Percentiles rank a stretch among this genome's conserved stretches.
These are phyloP conservation scores for Lucifuga dentata DNA, from an alignment of 2,113 vertebrate genomes.

Conservation along the genomic window DNA sequence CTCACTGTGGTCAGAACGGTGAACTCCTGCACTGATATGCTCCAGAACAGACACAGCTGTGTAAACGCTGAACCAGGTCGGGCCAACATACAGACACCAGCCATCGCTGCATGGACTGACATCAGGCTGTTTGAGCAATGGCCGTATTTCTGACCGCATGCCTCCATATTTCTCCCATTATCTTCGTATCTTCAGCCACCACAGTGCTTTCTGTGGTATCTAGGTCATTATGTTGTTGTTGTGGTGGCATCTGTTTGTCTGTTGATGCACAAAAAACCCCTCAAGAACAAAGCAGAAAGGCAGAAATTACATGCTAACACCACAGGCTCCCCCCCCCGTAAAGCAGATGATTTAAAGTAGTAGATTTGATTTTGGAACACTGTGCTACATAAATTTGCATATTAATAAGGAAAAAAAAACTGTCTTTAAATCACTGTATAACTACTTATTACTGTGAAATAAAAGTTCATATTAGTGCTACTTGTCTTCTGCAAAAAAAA, in stretches of 20 bases:
- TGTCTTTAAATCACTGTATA: conserved; percentile 23
- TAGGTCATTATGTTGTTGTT: background rate
- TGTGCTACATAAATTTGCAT: conserved; percentile 29
- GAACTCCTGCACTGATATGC: conserved; percentile 51
- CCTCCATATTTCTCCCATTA: conserved; percentile 22
- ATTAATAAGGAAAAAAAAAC: background rate
- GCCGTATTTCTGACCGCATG: conserved; percentile 42
- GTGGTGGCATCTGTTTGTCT: background rate
- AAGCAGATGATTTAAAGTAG: conserved; percentile 1
- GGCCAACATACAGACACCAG: conserved; percentile 57
- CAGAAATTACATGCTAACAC: conserved; percentile 1
- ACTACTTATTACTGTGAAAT: conserved; percentile 17
- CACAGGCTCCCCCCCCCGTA: background rate
- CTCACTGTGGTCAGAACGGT: conserved; percentile 46
- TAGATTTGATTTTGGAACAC: conserved; percentile 17
- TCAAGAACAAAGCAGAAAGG: conserved; percentile 7
- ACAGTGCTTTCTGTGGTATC: conserved; percentile 1
- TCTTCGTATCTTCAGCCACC: background rate
- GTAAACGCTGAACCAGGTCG: conserved; percentile 69
- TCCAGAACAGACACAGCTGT: conserved; percentile 76
- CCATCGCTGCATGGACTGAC: conserved; percentile 60
- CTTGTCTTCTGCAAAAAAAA: conserved; percentile 21
- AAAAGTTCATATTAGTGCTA: conserved; percentile 26
- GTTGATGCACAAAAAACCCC: background rate
- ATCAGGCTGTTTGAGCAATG: conserved; percentile 62